These are phyloP conservation scores for Astur gentilis DNA, from an alignment of 2,113 vertebrate genomes.

Conservation along the genomic window DNA sequence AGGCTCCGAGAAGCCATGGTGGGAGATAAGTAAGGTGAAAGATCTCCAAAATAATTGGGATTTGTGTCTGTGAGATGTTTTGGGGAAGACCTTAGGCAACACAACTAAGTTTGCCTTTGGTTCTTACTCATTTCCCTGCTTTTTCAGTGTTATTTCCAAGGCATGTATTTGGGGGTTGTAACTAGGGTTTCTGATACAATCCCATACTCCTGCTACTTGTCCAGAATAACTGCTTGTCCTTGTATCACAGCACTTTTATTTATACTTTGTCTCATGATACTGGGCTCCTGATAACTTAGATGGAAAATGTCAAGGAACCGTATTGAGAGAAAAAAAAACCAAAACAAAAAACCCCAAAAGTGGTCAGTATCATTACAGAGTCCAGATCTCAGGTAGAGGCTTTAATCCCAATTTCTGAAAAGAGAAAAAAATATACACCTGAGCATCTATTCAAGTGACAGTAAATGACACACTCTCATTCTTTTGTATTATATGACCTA, in stretches of 20 bases:
- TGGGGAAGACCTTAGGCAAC: not conserved
- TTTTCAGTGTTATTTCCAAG: not conserved
- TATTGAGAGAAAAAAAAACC: not conserved
- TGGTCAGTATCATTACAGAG: not conserved
- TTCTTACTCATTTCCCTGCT: not conserved
- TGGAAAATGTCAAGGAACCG: not conserved
- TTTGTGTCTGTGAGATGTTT: not conserved
- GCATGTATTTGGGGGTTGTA: not conserved
- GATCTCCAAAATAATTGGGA: not conserved
- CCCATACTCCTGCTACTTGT: rapidly evolving
- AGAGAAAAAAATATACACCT: not conserved
- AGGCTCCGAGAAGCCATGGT: not conserved
- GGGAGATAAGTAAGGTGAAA: not conserved
- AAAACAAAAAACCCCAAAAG: not conserved
- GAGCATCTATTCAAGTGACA: not conserved
- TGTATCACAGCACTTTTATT: not conserved
- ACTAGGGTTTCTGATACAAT: not conserved
- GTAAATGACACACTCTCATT: not conserved
- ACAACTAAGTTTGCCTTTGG: not conserved
- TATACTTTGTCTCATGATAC: not conserved
- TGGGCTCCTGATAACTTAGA: not conserved
- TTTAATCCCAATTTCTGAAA: not conserved
- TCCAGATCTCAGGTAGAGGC: not conserved
- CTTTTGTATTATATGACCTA: not conserved
- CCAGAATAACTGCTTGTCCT: not conserved